Conservation (phyloP, 2,113 vertebrate genomes). For the Hyperoodon ampullatus region DNA sequence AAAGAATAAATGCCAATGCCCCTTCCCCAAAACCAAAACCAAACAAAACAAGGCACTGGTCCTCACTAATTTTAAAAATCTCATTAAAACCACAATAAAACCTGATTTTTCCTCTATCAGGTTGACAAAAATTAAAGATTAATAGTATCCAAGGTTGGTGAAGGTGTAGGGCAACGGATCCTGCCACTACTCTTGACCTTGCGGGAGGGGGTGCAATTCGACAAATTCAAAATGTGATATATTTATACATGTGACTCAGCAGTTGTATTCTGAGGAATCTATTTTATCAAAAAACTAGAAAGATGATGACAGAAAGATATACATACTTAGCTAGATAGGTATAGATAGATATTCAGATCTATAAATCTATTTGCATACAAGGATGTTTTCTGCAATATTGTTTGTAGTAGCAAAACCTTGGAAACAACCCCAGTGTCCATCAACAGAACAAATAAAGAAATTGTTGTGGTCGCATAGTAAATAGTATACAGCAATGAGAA, state of each 20-base stretch:
- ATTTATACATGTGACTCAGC: neutral
- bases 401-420: neutral
- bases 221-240: constrained; percentile 8
- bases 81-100: constrained; percentile 29
- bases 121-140: constrained; percentile 18
- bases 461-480: neutral
- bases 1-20: neutral
- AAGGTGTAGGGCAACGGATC: neutral
- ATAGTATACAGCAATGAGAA: neutral
- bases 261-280: neutral
- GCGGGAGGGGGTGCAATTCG: neutral
- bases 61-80: neutral
- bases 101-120: neutral
- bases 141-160: neutral
- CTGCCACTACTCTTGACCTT: neutral
- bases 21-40: neutral
- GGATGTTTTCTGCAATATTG: neutral
- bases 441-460: neutral
- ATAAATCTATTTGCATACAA: neutral
- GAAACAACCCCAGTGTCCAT: neutral
- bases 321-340: neutral
- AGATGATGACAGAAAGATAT: neutral
- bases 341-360: neutral
- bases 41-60: neutral
- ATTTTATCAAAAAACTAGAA: neutral